Percentiles rank a stretch among this genome's conserved stretches.
Conservation (phyloP, 64 coral and sea anemone genomes). For the Montipora sp. region DNA sequence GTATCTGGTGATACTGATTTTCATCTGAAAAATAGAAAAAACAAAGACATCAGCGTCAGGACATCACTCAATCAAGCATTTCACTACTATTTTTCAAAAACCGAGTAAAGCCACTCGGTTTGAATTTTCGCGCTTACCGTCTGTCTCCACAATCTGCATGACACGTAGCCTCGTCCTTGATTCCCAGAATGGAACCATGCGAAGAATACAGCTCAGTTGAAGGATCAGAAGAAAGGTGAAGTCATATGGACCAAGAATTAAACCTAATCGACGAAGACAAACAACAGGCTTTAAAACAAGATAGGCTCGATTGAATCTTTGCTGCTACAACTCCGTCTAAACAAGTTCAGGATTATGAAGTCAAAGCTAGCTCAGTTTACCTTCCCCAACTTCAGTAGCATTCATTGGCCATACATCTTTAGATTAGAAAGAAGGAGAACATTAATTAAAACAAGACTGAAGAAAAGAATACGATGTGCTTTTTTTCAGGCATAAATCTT, state of each 20-base stretch:
- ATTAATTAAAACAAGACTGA: neutral
- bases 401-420: constrained; percentile 97
- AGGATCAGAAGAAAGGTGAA: constrained; percentile 88
- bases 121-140: neutral
- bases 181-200: constrained; percentile 99
- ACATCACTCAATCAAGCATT: too few relatives aligned
- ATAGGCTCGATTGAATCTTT: neutral
- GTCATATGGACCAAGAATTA: constrained; percentile 81
- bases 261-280: constrained; percentile 9
- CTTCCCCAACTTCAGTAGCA: constrained; percentile 69
- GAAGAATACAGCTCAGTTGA: constrained; percentile 90
- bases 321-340: too few relatives aligned
- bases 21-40: constrained; percentile 6
- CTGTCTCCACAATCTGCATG: constrained; percentile 50
- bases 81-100: too few relatives aligned
- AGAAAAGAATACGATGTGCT: too few relatives aligned
- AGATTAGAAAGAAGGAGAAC: neutral
- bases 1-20: constrained; percentile 26
- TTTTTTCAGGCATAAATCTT: too few relatives aligned
- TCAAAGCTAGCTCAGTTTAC: constrained; percentile 15
- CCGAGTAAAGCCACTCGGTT: too few relatives aligned
- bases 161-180: constrained; percentile 80
- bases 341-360: too few relatives aligned
- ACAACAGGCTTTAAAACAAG: neutral
- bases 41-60: neutral